Evolutionary conservation across 2,113 vertebrate species (phyloP).

Genomic region (rat (Rattus norvegicus)): DNA sequence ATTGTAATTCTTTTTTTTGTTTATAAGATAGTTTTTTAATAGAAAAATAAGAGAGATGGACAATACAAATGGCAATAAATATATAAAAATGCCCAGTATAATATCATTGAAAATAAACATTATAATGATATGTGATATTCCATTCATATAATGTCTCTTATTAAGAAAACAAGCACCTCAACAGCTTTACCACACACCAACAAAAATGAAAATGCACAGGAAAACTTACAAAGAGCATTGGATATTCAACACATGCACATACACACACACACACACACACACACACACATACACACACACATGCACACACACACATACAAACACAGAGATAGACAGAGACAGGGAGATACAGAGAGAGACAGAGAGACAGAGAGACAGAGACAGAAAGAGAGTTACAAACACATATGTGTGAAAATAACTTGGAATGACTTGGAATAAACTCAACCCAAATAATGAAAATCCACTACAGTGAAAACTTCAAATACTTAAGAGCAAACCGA

Average conservation of each 20-base stretch:
- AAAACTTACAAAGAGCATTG: background rate
- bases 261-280: background rate
- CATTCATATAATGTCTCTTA: no score
- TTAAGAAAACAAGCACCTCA: background rate
- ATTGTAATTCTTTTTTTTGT: background rate
- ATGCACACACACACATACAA: no score
- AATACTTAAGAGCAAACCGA: background rate
- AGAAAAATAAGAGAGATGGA: background rate
- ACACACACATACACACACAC: background rate
- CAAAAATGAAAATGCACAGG: background rate
- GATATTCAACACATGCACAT: background rate
- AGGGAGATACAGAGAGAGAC: no score
- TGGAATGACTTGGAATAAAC: background rate
- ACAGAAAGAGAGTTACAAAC: background rate
- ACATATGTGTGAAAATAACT: background rate
- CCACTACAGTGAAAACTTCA: background rate
- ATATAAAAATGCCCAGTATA: background rate
- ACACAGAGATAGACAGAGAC: no score
- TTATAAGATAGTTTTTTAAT: background rate
- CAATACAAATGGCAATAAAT: background rate
- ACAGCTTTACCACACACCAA: no score
- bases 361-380: no score
- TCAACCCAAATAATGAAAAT: background rate
- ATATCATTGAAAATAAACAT: background rate
- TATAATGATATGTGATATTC: background rate